These are phyloP conservation scores for Meteorus sp. DNA, from an alignment of 1,140 invertebrate genomes.

Conservation along the genomic window DNA sequence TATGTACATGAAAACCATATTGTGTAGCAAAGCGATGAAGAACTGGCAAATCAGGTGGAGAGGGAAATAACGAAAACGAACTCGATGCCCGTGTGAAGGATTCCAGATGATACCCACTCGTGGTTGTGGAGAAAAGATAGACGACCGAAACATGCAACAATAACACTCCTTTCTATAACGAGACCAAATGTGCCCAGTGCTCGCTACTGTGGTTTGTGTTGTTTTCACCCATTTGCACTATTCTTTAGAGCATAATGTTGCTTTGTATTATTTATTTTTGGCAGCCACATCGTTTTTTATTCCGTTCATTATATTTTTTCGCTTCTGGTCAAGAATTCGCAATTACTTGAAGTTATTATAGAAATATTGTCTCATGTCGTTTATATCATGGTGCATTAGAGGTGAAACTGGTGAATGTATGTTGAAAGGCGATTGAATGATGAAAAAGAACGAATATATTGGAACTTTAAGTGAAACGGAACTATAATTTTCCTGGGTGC, in stretches of 20 bases:
- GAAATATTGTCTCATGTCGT: too few species aligned
- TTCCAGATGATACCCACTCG: constrained; percentile 15
- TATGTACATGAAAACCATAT: background rate
- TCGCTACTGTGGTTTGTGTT: constrained; percentile 5
- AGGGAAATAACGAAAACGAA: constrained; percentile 14
- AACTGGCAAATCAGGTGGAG: constrained; percentile 2
- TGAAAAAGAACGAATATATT: too few species aligned
- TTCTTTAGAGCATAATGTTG: constrained; percentile 1
- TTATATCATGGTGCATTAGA: too few species aligned
- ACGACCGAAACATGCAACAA: constrained; percentile 5
- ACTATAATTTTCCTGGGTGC: too few species aligned
- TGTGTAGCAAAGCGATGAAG: background rate
- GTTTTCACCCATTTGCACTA: constrained; percentile 1
- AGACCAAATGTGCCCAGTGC: constrained; percentile 8
- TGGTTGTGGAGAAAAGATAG: too few species aligned
- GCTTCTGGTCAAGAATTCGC: too few species aligned
- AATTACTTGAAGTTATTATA: too few species aligned
- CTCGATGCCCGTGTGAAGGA: constrained; percentile 13
- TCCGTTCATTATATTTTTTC: too few species aligned
- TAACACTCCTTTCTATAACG: background rate
- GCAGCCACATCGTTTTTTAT: background rate
- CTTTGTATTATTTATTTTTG: too few species aligned
- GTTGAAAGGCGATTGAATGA: too few species aligned
- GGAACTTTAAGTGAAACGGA: too few species aligned
- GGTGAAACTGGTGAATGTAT: too few species aligned